These are phyloP conservation scores for Aptenodytes patagonicus DNA, from an alignment of 2,113 vertebrate genomes.

Conservation along the genomic window DNA sequence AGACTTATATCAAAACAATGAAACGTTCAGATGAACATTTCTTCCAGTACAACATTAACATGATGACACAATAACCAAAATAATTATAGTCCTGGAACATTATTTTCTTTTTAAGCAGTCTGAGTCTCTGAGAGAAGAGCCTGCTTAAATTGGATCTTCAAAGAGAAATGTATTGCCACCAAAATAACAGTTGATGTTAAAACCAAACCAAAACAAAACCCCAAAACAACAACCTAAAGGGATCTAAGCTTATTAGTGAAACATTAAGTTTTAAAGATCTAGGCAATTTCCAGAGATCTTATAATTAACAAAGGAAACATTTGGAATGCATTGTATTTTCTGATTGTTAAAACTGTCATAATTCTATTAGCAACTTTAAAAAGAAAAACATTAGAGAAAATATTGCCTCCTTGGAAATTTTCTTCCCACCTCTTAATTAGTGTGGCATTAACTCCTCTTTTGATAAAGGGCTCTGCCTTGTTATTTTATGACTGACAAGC, in stretches of 20 bases:
- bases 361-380: constrained; percentile 13
- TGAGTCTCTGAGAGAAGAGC: not conserved
- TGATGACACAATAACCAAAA: constrained; percentile 35
- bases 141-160: constrained; percentile 43
- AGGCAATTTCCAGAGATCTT: constrained; percentile 18
- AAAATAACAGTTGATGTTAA: constrained; percentile 22
- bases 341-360: constrained; percentile 44
- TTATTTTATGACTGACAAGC: constrained; percentile 10
- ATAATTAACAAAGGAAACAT: constrained; percentile 42
- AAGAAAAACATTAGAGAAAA: constrained; percentile 27
- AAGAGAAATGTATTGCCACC: constrained; percentile 33
- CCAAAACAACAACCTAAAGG: not conserved
- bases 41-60: not conserved
- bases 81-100: constrained; percentile 22
- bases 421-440: constrained; percentile 15
- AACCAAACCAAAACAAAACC: not conserved
- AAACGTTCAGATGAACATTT: not conserved
- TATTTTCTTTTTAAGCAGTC: constrained; percentile 14
- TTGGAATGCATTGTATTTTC: constrained; percentile 18
- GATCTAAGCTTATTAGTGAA: constrained; percentile 41
- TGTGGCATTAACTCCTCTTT: not conserved
- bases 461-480: constrained; percentile 32
- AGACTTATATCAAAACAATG: not conserved
- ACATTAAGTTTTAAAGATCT: constrained; percentile 43
- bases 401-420: not conserved